Evolutionary conservation across 2,797 vertebrate genomes (phyloP).

Genomic region (Sorex maritimensis): DNA sequence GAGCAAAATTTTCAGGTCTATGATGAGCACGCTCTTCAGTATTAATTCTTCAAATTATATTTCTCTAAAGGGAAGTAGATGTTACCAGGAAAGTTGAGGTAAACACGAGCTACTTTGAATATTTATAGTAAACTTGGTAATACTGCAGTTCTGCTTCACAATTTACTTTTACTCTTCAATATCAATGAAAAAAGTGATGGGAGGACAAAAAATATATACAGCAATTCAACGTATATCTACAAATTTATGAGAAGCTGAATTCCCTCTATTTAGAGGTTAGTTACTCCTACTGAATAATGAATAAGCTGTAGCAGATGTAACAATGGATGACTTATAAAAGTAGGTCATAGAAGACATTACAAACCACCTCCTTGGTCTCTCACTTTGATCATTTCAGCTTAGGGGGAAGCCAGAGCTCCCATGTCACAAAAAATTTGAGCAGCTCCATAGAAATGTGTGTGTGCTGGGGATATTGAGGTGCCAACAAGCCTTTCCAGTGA

Average conservation of each 20-base stretch:
- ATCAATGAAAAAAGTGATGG: not conserved
- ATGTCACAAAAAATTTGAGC: not conserved
- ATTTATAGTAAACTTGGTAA: not conserved
- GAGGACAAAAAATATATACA: not conserved
- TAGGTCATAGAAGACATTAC: slow-evolving; percentile 56
- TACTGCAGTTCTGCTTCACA: not conserved
- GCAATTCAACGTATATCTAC: not conserved
- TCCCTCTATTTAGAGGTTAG: not conserved
- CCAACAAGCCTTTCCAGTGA: not conserved
- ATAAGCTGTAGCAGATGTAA: slow-evolving; percentile 27
- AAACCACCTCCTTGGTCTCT: slow-evolving; percentile 2
- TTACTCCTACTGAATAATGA: not conserved
- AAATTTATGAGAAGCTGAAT: slow-evolving; percentile 31
- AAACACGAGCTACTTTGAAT: not conserved
- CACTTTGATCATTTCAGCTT: not conserved
- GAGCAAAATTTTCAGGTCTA: slow-evolving; percentile 7
- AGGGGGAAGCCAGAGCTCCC: not conserved
- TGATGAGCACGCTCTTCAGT: slow-evolving; percentile 22
- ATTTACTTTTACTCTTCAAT: slow-evolving; percentile 24
- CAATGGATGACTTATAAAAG: slow-evolving; percentile 41
- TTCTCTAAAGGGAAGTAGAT: slow-evolving; percentile 51
- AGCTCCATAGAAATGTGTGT: not conserved
- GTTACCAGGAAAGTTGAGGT: slow-evolving; percentile 39
- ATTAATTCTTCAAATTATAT: slow-evolving; percentile 39
- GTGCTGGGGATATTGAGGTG: not conserved